Conservation (phyloP, 1,140 invertebrate genomes). For the Drosophila kanapiae region DNA sequence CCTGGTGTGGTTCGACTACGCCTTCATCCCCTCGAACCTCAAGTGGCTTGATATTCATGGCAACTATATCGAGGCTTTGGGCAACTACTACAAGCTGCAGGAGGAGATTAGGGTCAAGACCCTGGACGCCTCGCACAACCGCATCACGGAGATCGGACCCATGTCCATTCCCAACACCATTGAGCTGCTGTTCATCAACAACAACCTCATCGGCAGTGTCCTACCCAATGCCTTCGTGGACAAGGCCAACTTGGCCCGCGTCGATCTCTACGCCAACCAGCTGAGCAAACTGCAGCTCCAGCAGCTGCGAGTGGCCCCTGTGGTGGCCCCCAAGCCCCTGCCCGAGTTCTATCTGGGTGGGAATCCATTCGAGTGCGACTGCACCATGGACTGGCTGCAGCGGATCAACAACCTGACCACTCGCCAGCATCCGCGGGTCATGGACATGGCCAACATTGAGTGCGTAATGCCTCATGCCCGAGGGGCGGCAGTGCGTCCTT, state of each 20-base stretch:
- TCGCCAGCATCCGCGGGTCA: conserved; percentile 93
- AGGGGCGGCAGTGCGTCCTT: conserved; percentile 89
- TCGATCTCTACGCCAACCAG: conserved; percentile 95
- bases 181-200: conserved; percentile 95
- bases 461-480: conserved; percentile 93
- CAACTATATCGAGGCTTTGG: conserved; percentile 94
- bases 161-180: conserved; percentile 95
- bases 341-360: conserved; percentile 95
- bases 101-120: conserved; percentile 92
- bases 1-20: conserved; percentile 96
- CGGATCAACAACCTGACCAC: conserved; percentile 93
- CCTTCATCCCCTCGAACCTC: conserved; percentile 93
- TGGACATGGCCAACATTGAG: conserved; percentile 94
- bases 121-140: conserved; percentile 94
- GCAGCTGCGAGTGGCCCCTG: conserved; percentile 90
- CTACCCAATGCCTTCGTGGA: conserved; percentile 94
- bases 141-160: conserved; percentile 91
- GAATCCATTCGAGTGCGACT: conserved; percentile 96
- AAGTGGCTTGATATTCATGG: conserved; percentile 96
- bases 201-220: conserved; percentile 93
- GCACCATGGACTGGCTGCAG: conserved; percentile 96
- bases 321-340: conserved; percentile 88
- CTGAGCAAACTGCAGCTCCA: conserved; percentile 93
- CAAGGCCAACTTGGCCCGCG: conserved; percentile 93
- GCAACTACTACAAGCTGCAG: conserved; percentile 94